Evolutionary conservation across 2,797 vertebrate species (phyloP).

Genomic region (Poecile montanus): DNA sequence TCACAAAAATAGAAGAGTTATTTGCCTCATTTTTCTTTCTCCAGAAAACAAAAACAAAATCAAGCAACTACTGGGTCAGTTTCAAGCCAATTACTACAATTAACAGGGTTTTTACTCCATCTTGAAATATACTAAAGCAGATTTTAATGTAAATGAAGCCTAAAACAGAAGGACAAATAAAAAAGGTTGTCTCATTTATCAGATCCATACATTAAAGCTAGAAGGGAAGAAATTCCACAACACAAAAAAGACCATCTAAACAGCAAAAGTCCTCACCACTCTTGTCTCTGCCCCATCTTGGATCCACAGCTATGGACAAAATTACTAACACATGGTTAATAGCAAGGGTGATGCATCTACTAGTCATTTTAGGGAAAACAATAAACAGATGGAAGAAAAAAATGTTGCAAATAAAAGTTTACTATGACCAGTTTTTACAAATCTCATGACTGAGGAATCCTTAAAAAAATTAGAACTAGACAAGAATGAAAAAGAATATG

Average conservation of each 20-base stretch:
- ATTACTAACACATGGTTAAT: not conserved
- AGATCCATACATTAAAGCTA: not conserved
- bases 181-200: not conserved
- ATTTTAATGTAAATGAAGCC: not conserved
- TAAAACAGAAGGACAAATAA: not conserved
- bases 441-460: not conserved
- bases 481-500: not conserved
- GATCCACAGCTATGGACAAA: not conserved
- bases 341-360: not conserved
- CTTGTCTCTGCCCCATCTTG: not conserved
- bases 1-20: not conserved
- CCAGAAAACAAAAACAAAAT: not conserved
- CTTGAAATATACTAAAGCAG: not conserved
- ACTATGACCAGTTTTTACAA: not conserved
- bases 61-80: not conserved
- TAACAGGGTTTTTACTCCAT: not conserved
- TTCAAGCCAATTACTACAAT: not conserved
- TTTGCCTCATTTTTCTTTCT: not conserved
- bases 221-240: not conserved
- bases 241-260: not conserved
- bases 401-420: not conserved
- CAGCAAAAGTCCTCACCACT: not conserved
- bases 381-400: conserved; percentile 11
- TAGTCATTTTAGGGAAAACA: not conserved
- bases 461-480: not conserved